phyloP scores from a whole-genome alignment of 2,113 vertebrate genomes.

The Henicopernis longicauda region DNA sequence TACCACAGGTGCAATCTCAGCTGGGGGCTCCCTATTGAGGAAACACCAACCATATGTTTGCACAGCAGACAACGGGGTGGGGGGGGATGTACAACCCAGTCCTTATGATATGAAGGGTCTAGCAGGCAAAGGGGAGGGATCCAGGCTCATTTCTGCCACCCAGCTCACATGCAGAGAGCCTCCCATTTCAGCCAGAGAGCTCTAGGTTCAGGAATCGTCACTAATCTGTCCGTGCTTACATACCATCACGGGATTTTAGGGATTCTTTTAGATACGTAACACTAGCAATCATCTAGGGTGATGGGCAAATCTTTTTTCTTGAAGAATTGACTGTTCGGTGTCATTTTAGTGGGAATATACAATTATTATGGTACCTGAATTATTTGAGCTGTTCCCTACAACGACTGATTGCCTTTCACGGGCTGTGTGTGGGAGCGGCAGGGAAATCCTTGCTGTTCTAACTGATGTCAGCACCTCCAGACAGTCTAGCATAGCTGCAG shows the following conservation, averaged over 20 bases:
- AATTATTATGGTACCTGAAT: slow-evolving; percentile 29
- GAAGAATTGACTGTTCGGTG: not conserved
- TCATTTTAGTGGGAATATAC: not conserved
- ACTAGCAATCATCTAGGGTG: not conserved
- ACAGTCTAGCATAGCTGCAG: not conserved
- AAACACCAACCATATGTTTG: slow-evolving; percentile 9
- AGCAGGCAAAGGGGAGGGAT: not conserved
- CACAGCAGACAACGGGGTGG: not conserved
- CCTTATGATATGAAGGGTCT: fast-evolving
- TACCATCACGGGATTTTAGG: not conserved
- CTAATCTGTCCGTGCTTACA: not conserved
- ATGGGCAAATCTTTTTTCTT: slow-evolving; percentile 20
- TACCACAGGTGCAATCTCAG: slow-evolving; percentile 12
- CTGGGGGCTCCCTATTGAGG: not conserved
- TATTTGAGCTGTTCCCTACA: not conserved
- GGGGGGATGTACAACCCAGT: not conserved
- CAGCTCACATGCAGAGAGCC: not conserved
- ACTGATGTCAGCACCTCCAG: not conserved
- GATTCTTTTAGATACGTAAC: not conserved
- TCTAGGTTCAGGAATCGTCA: not conserved
- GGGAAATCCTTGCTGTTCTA: not conserved
- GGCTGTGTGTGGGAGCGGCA: not conserved
- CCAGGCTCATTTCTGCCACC: not conserved
- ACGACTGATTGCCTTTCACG: slow-evolving; percentile 15
- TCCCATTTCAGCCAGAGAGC: not conserved